Percentiles rank a stretch among this genome's conserved stretches.
Conservation (phyloP, 2,888 invertebrate genomes). For the Atrina japonica region DNA sequence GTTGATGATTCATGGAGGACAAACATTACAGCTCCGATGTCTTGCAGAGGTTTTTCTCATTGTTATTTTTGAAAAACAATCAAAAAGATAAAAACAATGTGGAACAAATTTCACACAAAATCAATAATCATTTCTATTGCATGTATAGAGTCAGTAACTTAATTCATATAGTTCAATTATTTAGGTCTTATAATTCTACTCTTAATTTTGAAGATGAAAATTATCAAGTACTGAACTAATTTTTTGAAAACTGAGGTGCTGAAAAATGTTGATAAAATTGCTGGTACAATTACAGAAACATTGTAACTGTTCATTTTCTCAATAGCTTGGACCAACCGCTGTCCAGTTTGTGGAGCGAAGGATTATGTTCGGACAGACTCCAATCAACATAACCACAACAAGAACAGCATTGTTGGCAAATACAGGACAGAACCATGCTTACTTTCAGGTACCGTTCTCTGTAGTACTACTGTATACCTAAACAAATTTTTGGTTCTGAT, state of each 20-base stretch:
- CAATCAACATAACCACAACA: conserved; percentile 78
- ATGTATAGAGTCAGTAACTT: not conserved
- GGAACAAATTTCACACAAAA: too few relatives aligned
- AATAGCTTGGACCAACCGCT: conserved; percentile 75
- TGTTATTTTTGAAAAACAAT: too few relatives aligned
- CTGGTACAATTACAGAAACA: too few relatives aligned
- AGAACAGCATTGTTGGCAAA: conserved; percentile 77
- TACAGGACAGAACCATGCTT: conserved; percentile 78
- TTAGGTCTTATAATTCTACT: not conserved
- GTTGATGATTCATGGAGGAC: conserved; percentile 76
- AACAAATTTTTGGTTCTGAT: not conserved
- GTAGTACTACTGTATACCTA: not conserved
- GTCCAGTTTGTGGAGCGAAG: conserved; percentile 79
- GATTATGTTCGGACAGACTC: conserved; percentile 78
- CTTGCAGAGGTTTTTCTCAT: conserved; percentile 80
- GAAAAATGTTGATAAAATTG: too few relatives aligned
- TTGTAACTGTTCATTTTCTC: too few relatives aligned
- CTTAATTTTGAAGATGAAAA: not conserved
- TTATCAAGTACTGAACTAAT: too few relatives aligned
- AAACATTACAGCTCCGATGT: conserved; percentile 73
- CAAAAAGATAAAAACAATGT: too few relatives aligned
- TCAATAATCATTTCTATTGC: too few relatives aligned
- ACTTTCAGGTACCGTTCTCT: conserved; percentile 75
- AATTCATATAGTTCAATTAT: not conserved
- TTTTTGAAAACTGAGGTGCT: too few relatives aligned